phyloP scores from a whole-genome alignment of 2,113 vertebrate species.

The Meleagris gallopavo region DNA sequence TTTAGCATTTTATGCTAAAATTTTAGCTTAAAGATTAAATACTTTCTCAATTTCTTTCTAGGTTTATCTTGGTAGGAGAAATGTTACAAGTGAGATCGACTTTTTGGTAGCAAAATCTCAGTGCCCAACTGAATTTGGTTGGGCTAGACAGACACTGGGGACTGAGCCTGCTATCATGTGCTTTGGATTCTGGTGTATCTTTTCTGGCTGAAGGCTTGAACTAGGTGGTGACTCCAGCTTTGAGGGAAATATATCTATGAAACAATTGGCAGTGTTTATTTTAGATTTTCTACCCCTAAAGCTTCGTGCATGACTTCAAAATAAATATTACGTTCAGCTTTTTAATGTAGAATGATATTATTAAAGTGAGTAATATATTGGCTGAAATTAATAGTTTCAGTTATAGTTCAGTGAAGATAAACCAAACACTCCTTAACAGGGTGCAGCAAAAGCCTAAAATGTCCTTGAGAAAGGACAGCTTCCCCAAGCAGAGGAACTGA shows the following conservation, averaged over 20 bases:
- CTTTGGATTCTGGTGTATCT: not conserved
- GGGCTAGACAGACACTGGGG: not conserved
- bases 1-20: not conserved
- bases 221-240: not conserved
- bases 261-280: not conserved
- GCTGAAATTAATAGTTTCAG: not conserved
- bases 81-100: not conserved
- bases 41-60: too few relatives aligned
- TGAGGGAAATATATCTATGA: not conserved
- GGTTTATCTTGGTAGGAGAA: not conserved
- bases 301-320: not conserved
- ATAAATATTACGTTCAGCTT: not conserved
- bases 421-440: not conserved
- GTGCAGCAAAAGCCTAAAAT: not conserved
- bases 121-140: not conserved
- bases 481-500: not conserved
- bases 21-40: too few relatives aligned
- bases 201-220: not conserved
- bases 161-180: not conserved
- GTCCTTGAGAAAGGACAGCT: not conserved
- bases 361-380: not conserved
- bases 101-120: not conserved
- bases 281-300: not conserved
- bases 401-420: not conserved
- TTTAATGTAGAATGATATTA: not conserved